A percentile compares a stretch with the other conserved stretches of the same genome.
These are phyloP conservation scores for Dorcus parallelipipedus DNA, from an alignment of 2,888 invertebrate genomes.

Conservation along the genomic window DNA sequence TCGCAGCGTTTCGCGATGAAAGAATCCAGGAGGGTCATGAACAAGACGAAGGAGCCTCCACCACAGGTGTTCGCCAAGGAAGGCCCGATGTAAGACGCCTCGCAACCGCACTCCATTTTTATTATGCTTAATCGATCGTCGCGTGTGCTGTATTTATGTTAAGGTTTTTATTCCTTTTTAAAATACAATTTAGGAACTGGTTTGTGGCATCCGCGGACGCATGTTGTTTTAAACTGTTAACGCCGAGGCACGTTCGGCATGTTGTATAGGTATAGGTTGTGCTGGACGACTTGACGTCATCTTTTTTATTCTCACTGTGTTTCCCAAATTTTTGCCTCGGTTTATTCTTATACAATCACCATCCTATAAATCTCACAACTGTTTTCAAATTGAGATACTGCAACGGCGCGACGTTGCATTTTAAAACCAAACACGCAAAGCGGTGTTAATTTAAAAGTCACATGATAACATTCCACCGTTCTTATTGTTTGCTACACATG, in stretches of 20 bases:
- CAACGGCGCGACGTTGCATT: too few relatives aligned
- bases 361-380: too few relatives aligned
- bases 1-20: constrained; percentile 59
- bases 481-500: too few relatives aligned
- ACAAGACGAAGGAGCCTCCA: constrained; percentile 58
- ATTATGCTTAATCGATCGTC: not conserved
- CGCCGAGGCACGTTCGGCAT: not conserved
- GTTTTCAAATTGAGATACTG: too few relatives aligned
- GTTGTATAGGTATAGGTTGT: not conserved
- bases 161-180: not conserved
- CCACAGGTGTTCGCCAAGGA: constrained; percentile 57
- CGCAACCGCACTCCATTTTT: constrained; percentile 54
- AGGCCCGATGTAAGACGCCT: constrained; percentile 56
- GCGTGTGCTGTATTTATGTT: not conserved
- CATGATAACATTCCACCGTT: too few relatives aligned
- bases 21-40: constrained; percentile 63
- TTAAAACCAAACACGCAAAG: too few relatives aligned
- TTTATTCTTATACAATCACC: too few relatives aligned
- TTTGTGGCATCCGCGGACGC: constrained; percentile 7
- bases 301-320: not conserved
- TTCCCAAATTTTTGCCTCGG: too few relatives aligned
- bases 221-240: constrained; percentile 10
- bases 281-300: not conserved
- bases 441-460: too few relatives aligned
- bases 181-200: constrained; percentile 10